These are phyloP conservation scores for Progne subis DNA, from an alignment of 2,113 vertebrate genomes.

Conservation along the genomic window DNA sequence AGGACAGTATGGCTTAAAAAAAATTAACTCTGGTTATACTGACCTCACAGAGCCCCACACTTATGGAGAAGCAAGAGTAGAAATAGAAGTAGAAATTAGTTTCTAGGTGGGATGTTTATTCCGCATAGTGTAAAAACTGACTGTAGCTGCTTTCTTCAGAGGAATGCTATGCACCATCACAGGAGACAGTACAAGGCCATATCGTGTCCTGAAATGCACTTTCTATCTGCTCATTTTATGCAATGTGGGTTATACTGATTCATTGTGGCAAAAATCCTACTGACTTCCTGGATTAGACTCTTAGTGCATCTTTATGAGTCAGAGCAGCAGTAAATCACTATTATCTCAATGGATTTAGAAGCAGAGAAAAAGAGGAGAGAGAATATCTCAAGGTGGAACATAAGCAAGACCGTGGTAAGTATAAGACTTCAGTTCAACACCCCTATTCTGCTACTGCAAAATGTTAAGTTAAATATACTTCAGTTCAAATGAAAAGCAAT, in stretches of 20 bases:
- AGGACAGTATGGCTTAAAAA: background rate
- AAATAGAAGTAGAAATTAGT: background rate
- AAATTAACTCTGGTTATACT: background rate
- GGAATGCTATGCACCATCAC: background rate
- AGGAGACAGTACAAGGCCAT: background rate
- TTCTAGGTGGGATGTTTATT: background rate
- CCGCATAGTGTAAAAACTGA: background rate
- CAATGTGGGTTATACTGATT: background rate
- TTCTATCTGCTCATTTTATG: background rate
- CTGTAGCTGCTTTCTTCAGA: background rate
- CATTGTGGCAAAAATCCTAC: slow-evolving; percentile 16
- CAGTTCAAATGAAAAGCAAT: background rate
- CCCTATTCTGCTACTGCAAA: background rate
- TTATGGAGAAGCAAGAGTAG: background rate
- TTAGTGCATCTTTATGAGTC: background rate
- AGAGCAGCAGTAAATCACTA: background rate
- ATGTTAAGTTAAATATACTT: background rate
- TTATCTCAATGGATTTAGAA: background rate
- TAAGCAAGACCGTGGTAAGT: background rate
- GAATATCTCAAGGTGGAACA: background rate
- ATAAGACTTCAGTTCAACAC: background rate
- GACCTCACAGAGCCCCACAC: background rate
- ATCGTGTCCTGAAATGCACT: background rate
- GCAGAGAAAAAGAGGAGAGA: background rate
- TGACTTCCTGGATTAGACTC: slow-evolving; percentile 6